Evolutionary conservation across 2,888 invertebrate genomes (phyloP), one percentile per base, ranked within the genome.

Genomic region (Crocallis elinguaria): DNA sequence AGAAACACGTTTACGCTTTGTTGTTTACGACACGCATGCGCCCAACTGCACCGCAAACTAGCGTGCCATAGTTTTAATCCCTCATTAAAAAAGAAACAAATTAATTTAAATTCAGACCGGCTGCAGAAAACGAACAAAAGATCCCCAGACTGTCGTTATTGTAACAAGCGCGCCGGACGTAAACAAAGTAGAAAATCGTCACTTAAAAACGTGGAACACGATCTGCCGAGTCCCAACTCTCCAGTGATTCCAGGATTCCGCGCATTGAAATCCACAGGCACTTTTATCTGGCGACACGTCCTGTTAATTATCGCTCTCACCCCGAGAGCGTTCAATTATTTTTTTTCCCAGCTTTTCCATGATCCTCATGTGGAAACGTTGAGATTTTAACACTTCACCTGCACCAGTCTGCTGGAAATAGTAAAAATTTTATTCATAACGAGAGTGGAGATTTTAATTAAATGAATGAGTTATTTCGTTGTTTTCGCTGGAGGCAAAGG

Each of bases 301-400:
- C 86, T 89, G 88, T 90, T 91, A 90, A 91, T 91, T 89, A 90
- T 89, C 85, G 83, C 88, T 84, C 88, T 86, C 83, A 71, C 73
- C 76, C 79, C 71, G 79, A 78, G 85, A 83, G 85, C 77, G 87
- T 87, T 88, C 86, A 89, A 88, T 89, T 90, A 86, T 88, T 88
- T 83, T 81, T 87, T 87, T 86, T 76, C 80, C 78, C 80, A 75
- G 11, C 82, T 81, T 82, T 86, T 84, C 77, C 82, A 80, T 84
- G 82, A 84, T 85, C 82, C 87, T 85, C 86, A 77, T 77, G 82
- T 87, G 83, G 82, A 88, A 88, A 84, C 82, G 90, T 83, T 82
- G 90, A 89, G 88, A 86, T 90, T 90, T 90, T 88, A 88, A 86
- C 88, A 89, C 89, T 89, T 84, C 86, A 90, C 86, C 84, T 86